phyloP scores from a whole-genome alignment of 2,888 invertebrate genomes.

The Lepidochitona cinerea region DNA sequence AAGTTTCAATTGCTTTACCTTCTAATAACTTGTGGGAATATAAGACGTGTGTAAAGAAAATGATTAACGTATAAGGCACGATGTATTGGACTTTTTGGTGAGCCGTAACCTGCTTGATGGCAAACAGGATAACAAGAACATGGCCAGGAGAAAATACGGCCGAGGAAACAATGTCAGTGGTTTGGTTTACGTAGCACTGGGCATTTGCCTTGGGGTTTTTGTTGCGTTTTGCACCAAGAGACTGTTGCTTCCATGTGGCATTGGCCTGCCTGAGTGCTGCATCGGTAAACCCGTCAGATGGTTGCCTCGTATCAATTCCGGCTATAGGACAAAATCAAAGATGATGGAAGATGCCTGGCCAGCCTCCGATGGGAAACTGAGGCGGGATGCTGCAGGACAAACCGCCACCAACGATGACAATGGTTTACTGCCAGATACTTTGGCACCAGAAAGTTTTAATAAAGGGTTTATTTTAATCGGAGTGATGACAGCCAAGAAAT shows the following conservation, averaged over 20 bases:
- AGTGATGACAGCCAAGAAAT: conserved; percentile 97
- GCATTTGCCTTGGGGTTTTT: background rate
- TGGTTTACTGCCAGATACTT: background rate
- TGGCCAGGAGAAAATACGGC: conserved; percentile 1
- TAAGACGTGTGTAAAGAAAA: no score
- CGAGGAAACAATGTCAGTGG: background rate
- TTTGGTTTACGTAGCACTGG: background rate
- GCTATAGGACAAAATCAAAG: background rate
- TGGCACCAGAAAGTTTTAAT: background rate
- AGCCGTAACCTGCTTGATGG: conserved; percentile 4
- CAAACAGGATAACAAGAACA: background rate
- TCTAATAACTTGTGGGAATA: no score
- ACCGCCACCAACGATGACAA: background rate
- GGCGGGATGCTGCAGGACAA: background rate
- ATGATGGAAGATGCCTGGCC: background rate
- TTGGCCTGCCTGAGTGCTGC: background rate
- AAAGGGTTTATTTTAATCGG: conserved; percentile 76
- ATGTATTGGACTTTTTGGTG: no score
- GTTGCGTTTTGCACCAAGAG: background rate
- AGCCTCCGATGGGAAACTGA: no score
- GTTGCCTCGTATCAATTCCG: background rate
- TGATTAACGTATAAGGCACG: no score
- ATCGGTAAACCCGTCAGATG: background rate
- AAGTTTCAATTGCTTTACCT: no score
- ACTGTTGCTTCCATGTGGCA: background rate